Evolutionary conservation across 2,888 invertebrate genomes (phyloP), one percentile per base, ranked within the genome.

Genomic region (Artemia sinica): DNA sequence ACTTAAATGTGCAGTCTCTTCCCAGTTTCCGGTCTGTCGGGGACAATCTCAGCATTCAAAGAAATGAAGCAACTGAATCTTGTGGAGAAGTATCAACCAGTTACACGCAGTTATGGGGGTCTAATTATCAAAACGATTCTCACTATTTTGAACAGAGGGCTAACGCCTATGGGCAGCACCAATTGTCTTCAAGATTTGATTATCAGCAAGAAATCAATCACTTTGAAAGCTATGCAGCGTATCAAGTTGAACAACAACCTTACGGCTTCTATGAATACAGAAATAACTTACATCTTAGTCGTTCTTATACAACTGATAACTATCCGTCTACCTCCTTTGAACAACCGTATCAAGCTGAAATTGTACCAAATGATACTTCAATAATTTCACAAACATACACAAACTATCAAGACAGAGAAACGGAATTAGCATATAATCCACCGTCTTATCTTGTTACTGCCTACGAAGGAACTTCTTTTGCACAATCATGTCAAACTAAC

Each of bases 161-260:
- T 41, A 58, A 18, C 63, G 8, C 11, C 8, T 58, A 58, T 28
- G 14, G 14, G 63, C 63, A 58, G 63, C 63, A 58, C 9, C 41
- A 41, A 41, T 6, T 41, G 41, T 41, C 41, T 41, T 41, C 41
- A 1, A 41, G 41, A 41, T 58, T 58, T 11, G 63, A n/a, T n/a
- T 58, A 58, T 58, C 63, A 58, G 9, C 63, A n/a, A 58, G 14
- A 58, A 28, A n/a, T 28, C 14, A 58, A 58, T 58, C 14, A 18
- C n/a, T 58, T 58, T 58, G 63, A 58, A n/a, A 28, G 63, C 63
- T 58, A 58, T 58, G 14, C 11, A 58, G 14, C 63, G n/a, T 58
- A 18, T 28, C 14, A 58, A 8, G 63, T 28, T 8, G 28, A 28
- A 10, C 63, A 58, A 9, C 63, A 58, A 28, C 14, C 14, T 28